phyloP scores from a whole-genome alignment of 2,888 invertebrate species.

The Epinotia ramella region DNA sequence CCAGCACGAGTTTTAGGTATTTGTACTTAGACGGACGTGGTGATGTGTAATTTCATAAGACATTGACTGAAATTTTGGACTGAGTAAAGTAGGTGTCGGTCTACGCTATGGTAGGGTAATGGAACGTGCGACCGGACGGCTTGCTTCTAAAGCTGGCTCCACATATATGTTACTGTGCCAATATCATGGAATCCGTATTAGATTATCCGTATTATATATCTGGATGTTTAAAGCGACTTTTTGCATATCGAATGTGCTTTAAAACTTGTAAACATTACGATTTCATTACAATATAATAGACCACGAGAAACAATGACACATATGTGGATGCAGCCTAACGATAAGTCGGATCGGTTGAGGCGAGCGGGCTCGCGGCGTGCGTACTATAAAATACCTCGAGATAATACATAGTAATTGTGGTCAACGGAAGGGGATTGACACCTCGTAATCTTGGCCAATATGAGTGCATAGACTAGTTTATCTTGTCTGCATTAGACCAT shows the following conservation, averaged over 20 bases:
- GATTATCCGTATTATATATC: not conserved
- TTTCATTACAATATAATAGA: not conserved
- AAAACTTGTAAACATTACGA: not conserved
- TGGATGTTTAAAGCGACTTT: not conserved
- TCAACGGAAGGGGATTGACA: constrained; percentile 49
- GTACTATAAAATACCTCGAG: constrained; percentile 34
- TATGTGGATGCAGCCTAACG: constrained; percentile 39
- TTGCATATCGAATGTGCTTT: not conserved
- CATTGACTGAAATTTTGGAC: constrained; percentile 84
- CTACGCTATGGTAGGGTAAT: constrained; percentile 80
- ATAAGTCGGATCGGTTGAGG: constrained; percentile 57
- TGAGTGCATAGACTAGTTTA: constrained; percentile 36
- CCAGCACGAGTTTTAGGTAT: constrained; percentile 58
- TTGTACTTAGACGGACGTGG: constrained; percentile 78
- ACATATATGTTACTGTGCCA: constrained; percentile 51
- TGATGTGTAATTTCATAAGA: constrained; percentile 80
- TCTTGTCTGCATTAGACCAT: constrained; percentile 26
- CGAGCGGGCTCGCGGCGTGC: constrained; percentile 58
- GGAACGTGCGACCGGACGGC: constrained; percentile 76
- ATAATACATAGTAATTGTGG: constrained; percentile 47
- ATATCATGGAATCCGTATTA: not conserved
- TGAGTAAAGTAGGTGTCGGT: constrained; percentile 83
- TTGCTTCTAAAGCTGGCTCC: constrained; percentile 66
- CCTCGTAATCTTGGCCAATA: constrained; percentile 44
- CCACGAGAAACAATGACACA: constrained; percentile 49